phyloP scores from a whole-genome alignment of 1,140 invertebrate species.

The Polypedilum pembai region DNA sequence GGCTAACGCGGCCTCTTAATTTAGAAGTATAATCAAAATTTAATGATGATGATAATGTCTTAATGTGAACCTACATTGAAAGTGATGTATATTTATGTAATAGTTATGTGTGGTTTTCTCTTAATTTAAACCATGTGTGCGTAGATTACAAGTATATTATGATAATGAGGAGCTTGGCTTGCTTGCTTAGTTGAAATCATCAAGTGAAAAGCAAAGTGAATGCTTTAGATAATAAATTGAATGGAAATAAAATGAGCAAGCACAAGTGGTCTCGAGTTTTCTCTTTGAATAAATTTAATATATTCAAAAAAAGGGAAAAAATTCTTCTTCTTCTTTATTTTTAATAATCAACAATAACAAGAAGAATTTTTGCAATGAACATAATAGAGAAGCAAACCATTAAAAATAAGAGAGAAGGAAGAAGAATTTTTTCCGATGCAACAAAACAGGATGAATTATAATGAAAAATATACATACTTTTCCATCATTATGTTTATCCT shows the following conservation, averaged over 20 bases:
- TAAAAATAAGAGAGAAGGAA: neutral
- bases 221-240: neutral
- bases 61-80: neutral
- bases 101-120: slow-evolving; percentile 21
- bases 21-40: slow-evolving; percentile 18
- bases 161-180: too few species aligned
- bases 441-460: slow-evolving; percentile 23
- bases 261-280: slow-evolving; percentile 2
- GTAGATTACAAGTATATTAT: too few species aligned
- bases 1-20: neutral
- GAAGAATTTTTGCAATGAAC: neutral
- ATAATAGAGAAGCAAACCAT: neutral
- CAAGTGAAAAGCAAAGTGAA: too few species aligned
- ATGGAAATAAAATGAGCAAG: neutral
- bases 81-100: slow-evolving; percentile 24
- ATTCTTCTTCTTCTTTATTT: too few species aligned
- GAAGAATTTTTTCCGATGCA: neutral
- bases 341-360: neutral
- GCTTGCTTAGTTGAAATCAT: too few species aligned
- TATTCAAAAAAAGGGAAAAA: too few species aligned
- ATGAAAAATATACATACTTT: slow-evolving; percentile 5
- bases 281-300: too few species aligned
- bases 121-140: too few species aligned
- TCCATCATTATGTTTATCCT: slow-evolving; percentile 21
- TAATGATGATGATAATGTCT: slow-evolving; percentile 28